Percentiles rank a stretch among this genome's conserved stretches.
Conservation (phyloP, 23 tunicate species). For the Ciona savignyi region DNA sequence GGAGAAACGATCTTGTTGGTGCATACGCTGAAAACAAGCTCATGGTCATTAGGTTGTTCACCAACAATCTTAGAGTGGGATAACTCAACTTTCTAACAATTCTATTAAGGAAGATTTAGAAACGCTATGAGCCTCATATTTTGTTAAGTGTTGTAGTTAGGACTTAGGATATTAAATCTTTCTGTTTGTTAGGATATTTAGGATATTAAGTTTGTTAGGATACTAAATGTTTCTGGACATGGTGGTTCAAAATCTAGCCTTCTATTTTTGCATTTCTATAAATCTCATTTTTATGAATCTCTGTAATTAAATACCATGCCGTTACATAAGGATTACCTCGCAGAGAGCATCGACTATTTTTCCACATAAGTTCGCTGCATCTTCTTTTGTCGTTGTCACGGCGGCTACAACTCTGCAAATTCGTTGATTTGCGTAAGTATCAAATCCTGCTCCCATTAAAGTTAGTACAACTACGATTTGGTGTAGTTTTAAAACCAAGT, state of each 20-base stretch:
- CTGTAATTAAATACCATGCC: background rate
- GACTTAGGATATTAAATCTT: background rate
- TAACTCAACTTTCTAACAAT: too few species aligned
- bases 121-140: too few species aligned
- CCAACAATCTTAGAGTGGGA: too few species aligned
- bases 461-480: background rate
- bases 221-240: too few species aligned
- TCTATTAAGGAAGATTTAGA: too few species aligned
- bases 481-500: background rate
- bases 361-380: constrained; percentile 40
- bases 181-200: background rate
- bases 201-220: background rate
- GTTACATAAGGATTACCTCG: constrained; percentile 19
- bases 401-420: constrained; percentile 29
- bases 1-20: constrained; percentile 11
- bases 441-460: background rate
- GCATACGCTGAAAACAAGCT: constrained; percentile 18
- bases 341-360: constrained; percentile 13
- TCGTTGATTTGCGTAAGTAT: background rate
- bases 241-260: too few species aligned
- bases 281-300: too few species aligned
- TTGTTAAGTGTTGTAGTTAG: background rate
- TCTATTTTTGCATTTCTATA: too few species aligned
- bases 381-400: constrained; percentile 10
- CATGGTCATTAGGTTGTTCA: background rate